phyloP scores from a whole-genome alignment of 2,888 invertebrate genomes.

The Marronus borbonicus region DNA sequence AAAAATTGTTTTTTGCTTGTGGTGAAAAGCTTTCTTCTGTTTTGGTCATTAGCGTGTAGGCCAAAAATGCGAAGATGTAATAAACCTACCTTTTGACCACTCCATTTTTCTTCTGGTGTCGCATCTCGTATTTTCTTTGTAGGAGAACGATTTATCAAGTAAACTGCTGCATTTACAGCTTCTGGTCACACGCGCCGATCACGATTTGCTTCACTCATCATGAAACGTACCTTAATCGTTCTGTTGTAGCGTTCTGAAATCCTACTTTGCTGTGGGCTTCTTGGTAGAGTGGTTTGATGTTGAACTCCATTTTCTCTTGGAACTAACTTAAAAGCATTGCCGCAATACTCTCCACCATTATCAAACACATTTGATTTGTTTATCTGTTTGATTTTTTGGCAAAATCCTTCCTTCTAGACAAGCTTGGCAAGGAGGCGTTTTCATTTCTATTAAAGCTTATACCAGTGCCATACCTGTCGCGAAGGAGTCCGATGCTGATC shows the following conservation, averaged over 20 bases:
- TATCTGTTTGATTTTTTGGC: constrained; percentile 20
- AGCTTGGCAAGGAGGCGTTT: not conserved
- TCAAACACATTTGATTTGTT: constrained; percentile 50
- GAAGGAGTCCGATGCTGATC: constrained; percentile 13
- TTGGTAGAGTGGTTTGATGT: constrained; percentile 21
- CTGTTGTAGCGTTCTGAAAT: constrained; percentile 22
- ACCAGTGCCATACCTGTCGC: constrained; percentile 24
- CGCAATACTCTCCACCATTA: constrained; percentile 57
- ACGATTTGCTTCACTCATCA: constrained; percentile 43
- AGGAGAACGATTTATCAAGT: constrained; percentile 29
- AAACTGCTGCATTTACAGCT: constrained; percentile 29
- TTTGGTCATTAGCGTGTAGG: too few species aligned
- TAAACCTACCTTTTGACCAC: not conserved
- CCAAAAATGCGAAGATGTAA: too few species aligned
- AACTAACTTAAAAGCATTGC: constrained; percentile 23
- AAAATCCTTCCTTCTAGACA: constrained; percentile 46
- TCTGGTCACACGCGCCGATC: constrained; percentile 49
- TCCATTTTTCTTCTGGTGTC: constrained; percentile 34
- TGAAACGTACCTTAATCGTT: constrained; percentile 41
- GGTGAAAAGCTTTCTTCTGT: too few species aligned
- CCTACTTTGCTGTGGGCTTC: too few species aligned
- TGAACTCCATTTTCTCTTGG: not conserved
- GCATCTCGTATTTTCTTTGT: constrained; percentile 15
- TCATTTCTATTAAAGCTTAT: constrained; percentile 12
- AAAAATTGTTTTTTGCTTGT: too few species aligned